phyloP scores from a whole-genome alignment of 1,140 invertebrate species.

The Bombus breviceps region DNA sequence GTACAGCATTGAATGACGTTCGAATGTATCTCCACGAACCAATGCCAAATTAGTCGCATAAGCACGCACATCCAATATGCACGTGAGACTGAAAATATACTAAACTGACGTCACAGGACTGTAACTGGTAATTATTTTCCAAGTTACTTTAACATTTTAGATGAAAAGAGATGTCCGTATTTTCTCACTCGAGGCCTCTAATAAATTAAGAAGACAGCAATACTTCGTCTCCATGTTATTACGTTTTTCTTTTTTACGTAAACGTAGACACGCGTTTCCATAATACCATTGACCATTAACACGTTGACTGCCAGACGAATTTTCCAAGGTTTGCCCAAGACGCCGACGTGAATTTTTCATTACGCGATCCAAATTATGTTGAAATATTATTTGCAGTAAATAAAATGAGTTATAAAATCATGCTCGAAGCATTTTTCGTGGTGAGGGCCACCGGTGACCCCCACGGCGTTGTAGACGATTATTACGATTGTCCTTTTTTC shows the following conservation, averaged over 20 bases:
- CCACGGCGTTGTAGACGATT: too few species aligned
- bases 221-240: neutral
- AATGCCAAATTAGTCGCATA: constrained; percentile 4
- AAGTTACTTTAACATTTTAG: neutral
- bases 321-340: too few species aligned
- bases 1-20: neutral
- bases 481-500: too few species aligned
- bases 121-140: constrained; percentile 6
- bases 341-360: too few species aligned
- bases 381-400: too few species aligned
- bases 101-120: neutral
- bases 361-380: too few species aligned
- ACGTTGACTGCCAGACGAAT: too few species aligned
- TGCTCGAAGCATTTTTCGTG: too few species aligned
- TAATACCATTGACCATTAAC: neutral
- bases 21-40: neutral
- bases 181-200: neutral
- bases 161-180: neutral
- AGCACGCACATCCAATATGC: neutral
- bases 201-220: too few species aligned
- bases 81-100: neutral
- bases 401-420: too few species aligned
- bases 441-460: too few species aligned
- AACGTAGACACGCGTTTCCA: neutral
- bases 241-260: neutral